Conservation (phyloP, 2,113 vertebrate genomes). For the Rhea americana region DNA sequence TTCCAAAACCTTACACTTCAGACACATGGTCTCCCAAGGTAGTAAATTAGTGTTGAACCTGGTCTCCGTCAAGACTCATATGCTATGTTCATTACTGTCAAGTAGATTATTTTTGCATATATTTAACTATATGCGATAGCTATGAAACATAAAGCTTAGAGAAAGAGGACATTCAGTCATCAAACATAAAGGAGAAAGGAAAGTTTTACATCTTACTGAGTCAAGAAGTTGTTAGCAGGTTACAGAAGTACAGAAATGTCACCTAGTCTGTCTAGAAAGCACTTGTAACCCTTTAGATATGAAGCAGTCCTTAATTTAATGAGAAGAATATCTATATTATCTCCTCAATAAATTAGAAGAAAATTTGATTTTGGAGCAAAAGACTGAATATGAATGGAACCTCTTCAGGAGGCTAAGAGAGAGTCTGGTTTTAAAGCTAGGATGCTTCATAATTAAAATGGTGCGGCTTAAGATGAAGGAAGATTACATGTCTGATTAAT, state of each 20-base stretch:
- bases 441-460: not conserved
- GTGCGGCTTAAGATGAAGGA: not conserved
- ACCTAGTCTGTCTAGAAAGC: not conserved
- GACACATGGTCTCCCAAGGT: not conserved
- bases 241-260: not conserved
- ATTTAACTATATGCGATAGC: not conserved
- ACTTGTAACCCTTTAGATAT: not conserved
- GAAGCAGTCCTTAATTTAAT: not conserved
- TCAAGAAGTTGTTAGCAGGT: not conserved
- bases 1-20: not conserved
- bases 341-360: not conserved
- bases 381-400: not conserved
- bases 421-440: not conserved
- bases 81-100: not conserved
- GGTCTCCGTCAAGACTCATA: not conserved
- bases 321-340: not conserved
- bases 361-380: not conserved
- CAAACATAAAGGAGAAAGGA: not conserved
- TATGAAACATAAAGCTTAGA: not conserved
- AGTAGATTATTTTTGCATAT: not conserved
- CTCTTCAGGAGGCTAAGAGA: not conserved
- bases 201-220: not conserved
- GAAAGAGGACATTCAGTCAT: not conserved
- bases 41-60: not conserved
- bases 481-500: not conserved